These are phyloP conservation scores for Lutraria lutraria DNA, from an alignment of 2,888 invertebrate genomes.

Conservation along the genomic window DNA sequence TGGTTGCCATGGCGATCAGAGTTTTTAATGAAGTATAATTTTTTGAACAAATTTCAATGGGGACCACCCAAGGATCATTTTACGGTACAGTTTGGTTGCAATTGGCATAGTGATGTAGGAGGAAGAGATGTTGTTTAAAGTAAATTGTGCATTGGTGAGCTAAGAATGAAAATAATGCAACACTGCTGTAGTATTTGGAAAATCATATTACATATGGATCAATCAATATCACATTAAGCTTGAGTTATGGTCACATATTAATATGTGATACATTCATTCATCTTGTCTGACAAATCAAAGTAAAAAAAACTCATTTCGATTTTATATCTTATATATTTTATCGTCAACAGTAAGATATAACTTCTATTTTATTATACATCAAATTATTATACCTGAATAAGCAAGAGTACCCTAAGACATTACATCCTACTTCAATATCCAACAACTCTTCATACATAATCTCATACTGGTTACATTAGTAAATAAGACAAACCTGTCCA, in stretches of 20 bases:
- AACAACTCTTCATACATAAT: no score
- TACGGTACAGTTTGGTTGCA: no score
- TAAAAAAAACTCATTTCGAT: background rate
- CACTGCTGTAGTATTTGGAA: background rate
- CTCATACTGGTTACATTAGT: no score
- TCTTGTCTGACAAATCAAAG: background rate
- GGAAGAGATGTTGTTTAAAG: no score
- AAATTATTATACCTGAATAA: background rate
- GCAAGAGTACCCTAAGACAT: background rate
- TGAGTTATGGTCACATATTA: background rate
- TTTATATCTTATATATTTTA: constrained; percentile 1
- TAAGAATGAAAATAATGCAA: background rate
- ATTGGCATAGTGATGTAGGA: no score
- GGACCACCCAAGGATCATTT: no score
- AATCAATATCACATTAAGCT: background rate
- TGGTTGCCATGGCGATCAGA: no score
- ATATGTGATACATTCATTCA: background rate
- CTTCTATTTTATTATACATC: background rate
- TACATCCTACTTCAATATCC: no score
- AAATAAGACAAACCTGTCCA: no score
- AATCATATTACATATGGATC: background rate
- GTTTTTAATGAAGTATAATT: no score
- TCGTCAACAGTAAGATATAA: background rate
- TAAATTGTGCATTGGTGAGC: no score
- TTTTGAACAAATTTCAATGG: no score